Percentiles rank a stretch among this genome's conserved stretches.
These are phyloP conservation scores for Echiichthys vipera DNA, from an alignment of 2,797 vertebrate species.

Conservation along the genomic window DNA sequence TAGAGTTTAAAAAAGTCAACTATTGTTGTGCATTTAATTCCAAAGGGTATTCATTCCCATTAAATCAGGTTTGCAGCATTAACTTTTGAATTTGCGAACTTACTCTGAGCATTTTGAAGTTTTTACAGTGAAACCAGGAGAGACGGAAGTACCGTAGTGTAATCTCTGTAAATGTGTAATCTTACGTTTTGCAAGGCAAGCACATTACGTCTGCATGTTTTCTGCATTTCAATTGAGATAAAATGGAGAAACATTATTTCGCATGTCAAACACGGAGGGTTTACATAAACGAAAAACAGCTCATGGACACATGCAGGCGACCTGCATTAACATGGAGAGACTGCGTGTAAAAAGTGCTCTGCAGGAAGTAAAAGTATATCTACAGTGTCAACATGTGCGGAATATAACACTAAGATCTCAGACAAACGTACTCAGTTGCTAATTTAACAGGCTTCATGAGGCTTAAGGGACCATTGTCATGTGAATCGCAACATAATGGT, in stretches of 20 bases:
- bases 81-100: neutral
- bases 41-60: too few relatives aligned
- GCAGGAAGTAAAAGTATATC: neutral
- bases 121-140: neutral
- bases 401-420: slow-evolving; percentile 20
- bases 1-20: too few relatives aligned
- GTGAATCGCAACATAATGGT: slow-evolving; percentile 75
- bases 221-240: neutral
- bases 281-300: neutral
- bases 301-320: neutral
- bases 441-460: slow-evolving; percentile 77
- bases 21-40: too few relatives aligned
- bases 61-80: neutral
- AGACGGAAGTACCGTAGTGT: neutral
- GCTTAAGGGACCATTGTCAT: slow-evolving; percentile 81
- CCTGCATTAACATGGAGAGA: too few relatives aligned
- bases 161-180: neutral
- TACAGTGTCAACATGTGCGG: slow-evolving; percentile 4
- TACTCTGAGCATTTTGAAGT: neutral
- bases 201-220: neutral
- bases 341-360: neutral
- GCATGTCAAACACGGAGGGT: neutral
- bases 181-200: neutral
- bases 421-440: slow-evolving; percentile 45
- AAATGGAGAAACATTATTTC: neutral